phyloP scores from a whole-genome alignment of 2,797 vertebrate species.

The Gadopsis bispinosus region DNA sequence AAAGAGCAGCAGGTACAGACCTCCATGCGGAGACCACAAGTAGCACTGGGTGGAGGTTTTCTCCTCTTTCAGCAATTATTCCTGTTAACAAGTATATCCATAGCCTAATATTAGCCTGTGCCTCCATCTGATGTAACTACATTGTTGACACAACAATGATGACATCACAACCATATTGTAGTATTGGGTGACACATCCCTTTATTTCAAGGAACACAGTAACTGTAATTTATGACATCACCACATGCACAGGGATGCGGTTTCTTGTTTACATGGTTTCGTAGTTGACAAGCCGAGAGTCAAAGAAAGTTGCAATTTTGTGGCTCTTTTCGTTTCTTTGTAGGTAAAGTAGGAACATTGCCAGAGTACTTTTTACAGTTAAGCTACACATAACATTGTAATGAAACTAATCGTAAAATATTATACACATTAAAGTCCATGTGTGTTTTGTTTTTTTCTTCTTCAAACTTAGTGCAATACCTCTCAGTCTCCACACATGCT shows the following conservation, averaged over 20 bases:
- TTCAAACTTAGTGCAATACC: too few species aligned
- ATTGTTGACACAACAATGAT: not conserved
- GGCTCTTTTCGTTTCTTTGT: not conserved
- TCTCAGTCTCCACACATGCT: not conserved
- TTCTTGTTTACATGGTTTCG: not conserved
- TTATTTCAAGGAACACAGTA: not conserved
- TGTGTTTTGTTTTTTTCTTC: not conserved
- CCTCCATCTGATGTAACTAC: not conserved
- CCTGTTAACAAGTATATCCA: not conserved
- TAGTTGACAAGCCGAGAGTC: not conserved
- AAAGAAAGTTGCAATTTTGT: not conserved
- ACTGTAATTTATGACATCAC: not conserved
- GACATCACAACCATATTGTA: not conserved
- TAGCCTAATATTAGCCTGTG: not conserved
- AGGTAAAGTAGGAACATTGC: too few species aligned
- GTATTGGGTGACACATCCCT: not conserved
- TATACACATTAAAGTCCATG: not conserved
- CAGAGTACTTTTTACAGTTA: not conserved
- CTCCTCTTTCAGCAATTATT: not conserved
- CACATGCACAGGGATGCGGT: not conserved
- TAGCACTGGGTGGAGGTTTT: not conserved
- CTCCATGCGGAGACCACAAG: not conserved
- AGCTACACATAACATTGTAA: not conserved
- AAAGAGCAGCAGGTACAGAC: not conserved
- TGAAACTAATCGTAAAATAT: not conserved